Evolutionary conservation across 2,888 invertebrate genomes (phyloP).

Genomic region (Drosophila gaucha): DNA sequence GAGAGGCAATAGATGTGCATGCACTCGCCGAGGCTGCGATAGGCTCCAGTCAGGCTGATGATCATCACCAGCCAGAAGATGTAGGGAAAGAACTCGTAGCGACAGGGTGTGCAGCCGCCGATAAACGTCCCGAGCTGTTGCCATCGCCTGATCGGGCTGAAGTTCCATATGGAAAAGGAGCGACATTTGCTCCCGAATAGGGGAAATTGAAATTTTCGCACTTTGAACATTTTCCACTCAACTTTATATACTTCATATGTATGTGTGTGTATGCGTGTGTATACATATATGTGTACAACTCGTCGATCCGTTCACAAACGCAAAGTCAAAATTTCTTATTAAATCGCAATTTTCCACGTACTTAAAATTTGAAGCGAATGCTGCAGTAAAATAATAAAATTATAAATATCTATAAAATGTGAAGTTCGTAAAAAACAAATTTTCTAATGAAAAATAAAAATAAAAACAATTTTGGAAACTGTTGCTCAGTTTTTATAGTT

Average conservation of each 20-base stretch:
- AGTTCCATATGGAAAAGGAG: constrained; percentile 33
- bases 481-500: not conserved
- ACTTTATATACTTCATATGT: not conserved
- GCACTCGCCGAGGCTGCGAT: constrained; percentile 22
- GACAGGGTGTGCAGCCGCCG: constrained; percentile 6
- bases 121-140: not conserved
- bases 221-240: constrained; percentile 21
- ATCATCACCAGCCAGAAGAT: constrained; percentile 39
- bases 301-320: not conserved
- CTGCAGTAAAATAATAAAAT: not conserved
- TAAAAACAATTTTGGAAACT: not conserved
- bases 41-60: constrained; percentile 19
- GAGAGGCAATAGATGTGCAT: not conserved
- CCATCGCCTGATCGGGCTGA: not conserved
- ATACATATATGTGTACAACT: not conserved
- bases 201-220: not conserved
- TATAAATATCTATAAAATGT: not conserved
- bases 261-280: not conserved
- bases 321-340: not conserved
- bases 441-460: not conserved
- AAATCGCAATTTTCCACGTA: not conserved
- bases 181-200: not conserved
- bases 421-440: not conserved
- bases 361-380: not conserved
- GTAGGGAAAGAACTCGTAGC: constrained; percentile 31